phyloP scores from a whole-genome alignment of 2,888 invertebrate species.

The Tetropium fuscum region DNA sequence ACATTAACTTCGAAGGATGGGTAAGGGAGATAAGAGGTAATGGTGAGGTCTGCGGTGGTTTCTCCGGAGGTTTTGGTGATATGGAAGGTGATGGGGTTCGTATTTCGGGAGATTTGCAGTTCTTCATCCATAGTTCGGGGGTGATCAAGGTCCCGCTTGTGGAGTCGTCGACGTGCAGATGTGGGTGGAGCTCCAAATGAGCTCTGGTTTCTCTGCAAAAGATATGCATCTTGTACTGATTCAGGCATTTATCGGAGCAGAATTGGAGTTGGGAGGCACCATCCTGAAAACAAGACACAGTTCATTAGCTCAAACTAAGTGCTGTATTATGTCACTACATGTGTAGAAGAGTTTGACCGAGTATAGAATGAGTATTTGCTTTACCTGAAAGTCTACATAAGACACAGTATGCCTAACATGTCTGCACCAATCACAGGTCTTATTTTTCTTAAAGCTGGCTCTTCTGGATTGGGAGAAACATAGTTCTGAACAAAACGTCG shows the following conservation, averaged over 20 bases:
- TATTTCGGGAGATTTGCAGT: constrained; percentile 71
- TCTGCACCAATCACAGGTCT: constrained; percentile 94
- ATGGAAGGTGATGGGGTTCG: constrained; percentile 52
- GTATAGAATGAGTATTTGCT: too few relatives aligned
- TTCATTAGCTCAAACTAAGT: too few relatives aligned
- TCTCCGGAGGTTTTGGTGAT: constrained; percentile 56
- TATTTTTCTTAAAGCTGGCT: constrained; percentile 90
- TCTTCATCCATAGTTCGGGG: constrained; percentile 90
- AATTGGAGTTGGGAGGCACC: constrained; percentile 93
- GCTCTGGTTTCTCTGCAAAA: constrained; percentile 95
- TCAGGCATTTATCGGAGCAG: constrained; percentile 92
- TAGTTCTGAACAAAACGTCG: constrained; percentile 84
- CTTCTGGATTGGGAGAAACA: constrained; percentile 91
- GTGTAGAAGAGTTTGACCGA: too few relatives aligned
- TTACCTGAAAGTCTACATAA: constrained; percentile 84
- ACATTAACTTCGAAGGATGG: constrained; percentile 75
- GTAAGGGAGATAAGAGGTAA: constrained; percentile 76
- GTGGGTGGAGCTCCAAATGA: constrained; percentile 87
- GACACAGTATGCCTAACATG: constrained; percentile 89
- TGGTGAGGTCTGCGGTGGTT: constrained; percentile 66
- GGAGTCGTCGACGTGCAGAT: constrained; percentile 68
- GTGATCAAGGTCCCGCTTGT: constrained; percentile 75
- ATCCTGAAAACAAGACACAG: constrained; percentile 74
- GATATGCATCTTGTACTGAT: constrained; percentile 97
- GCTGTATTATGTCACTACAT: too few relatives aligned